phyloP scores from a whole-genome alignment of 2,797 vertebrate genomes.

The Girardinus metallicus region DNA sequence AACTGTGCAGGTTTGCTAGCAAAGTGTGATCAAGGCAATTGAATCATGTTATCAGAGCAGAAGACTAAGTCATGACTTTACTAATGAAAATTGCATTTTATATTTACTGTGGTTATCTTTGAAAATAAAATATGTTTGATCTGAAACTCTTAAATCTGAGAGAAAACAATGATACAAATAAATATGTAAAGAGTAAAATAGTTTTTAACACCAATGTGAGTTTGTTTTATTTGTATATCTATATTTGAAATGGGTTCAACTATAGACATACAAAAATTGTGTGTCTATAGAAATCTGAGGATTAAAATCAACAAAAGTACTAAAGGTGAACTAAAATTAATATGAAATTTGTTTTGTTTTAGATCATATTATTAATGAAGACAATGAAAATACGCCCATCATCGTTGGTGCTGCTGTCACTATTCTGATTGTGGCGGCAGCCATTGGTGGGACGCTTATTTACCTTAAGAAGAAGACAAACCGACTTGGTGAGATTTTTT shows the following conservation, averaged over 20 bases:
- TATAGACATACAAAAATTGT: too few species aligned
- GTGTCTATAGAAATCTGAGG: too few species aligned
- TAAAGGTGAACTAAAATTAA: background rate
- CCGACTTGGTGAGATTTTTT: background rate
- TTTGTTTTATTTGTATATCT: too few species aligned
- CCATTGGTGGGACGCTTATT: fast-evolving
- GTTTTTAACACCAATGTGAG: too few species aligned
- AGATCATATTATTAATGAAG: background rate
- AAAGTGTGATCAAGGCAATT: too few species aligned
- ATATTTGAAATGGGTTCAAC: too few species aligned
- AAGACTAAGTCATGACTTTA: background rate
- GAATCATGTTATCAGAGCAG: too few species aligned
- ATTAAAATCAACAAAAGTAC: background rate
- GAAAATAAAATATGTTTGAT: background rate
- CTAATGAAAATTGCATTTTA: background rate
- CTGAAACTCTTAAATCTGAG: background rate
- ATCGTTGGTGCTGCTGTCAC: background rate
- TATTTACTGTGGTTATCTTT: background rate
- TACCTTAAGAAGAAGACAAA: background rate
- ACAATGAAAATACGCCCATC: fast-evolving
- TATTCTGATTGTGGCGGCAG: fast-evolving
- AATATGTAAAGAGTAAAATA: background rate
- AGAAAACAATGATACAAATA: background rate
- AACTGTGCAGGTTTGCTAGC: too few species aligned
- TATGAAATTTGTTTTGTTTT: background rate